A percentile compares a stretch with the other conserved stretches of the same genome.
phyloP scores from a whole-genome alignment of 2,888 invertebrate species.

The Rhyacophila evoluta region DNA sequence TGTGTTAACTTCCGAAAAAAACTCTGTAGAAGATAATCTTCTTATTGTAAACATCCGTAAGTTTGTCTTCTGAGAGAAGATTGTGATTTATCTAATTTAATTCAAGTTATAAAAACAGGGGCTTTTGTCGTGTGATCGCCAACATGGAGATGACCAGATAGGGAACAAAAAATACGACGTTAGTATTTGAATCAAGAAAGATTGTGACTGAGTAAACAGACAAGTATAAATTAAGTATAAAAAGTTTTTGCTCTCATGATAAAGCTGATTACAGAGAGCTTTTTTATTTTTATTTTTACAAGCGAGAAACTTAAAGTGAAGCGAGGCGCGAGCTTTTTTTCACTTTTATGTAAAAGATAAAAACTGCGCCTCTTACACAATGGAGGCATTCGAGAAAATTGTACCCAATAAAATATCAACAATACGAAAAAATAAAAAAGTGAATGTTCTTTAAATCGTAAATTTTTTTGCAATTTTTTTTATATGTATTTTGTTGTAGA shows the following conservation, averaged over 20 bases:
- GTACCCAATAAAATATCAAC: conserved; percentile 22
- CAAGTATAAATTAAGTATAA: not conserved
- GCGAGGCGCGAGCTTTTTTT: conserved; percentile 4
- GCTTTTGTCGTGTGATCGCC: too few species aligned
- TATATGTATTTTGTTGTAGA: not conserved
- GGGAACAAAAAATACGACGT: too few species aligned
- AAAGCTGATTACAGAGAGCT: not conserved
- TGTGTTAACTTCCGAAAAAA: too few species aligned
- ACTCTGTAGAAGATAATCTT: too few species aligned
- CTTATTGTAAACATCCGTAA: too few species aligned
- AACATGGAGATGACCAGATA: too few species aligned
- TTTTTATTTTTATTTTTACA: conserved; percentile 20
- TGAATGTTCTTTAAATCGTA: not conserved
- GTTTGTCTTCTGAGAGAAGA: too few species aligned
- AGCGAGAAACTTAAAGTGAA: conserved; percentile 22
- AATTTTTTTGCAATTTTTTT: not conserved
- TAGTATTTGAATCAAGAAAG: too few species aligned
- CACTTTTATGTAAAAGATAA: conserved; percentile 7
- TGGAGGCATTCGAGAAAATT: conserved; percentile 1
- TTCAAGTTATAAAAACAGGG: too few species aligned
- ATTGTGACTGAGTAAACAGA: not conserved
- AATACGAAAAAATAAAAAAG: conserved; percentile 13
- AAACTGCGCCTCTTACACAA: not conserved
- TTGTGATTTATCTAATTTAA: too few species aligned
- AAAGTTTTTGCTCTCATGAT: conserved; percentile 4